phyloP scores from a whole-genome alignment of 2,113 vertebrate genomes.

The Gallinago media region DNA sequence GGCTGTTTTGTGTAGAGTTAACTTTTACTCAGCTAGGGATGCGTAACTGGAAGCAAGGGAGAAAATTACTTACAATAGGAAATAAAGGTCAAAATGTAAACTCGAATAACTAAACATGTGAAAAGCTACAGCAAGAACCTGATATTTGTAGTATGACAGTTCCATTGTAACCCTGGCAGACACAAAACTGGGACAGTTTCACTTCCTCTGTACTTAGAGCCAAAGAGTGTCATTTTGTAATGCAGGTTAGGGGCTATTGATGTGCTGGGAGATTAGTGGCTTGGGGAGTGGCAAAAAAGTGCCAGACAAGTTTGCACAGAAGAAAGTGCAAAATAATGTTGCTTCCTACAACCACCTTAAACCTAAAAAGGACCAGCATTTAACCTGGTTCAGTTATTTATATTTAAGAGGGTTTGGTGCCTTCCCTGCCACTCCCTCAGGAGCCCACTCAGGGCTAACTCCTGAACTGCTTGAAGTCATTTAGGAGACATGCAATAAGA shows the following conservation, averaged over 20 bases:
- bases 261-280: background rate
- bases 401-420: background rate
- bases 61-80: background rate
- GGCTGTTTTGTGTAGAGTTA: background rate
- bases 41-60: background rate
- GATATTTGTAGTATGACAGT: background rate
- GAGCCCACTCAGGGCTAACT: background rate
- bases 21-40: background rate
- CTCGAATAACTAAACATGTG: background rate
- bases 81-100: background rate
- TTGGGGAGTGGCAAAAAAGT: background rate
- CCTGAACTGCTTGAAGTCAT: background rate
- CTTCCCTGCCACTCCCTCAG: accelerated
- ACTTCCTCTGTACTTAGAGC: background rate
- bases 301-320: background rate
- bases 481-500: background rate
- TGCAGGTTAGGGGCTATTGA: background rate
- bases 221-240: background rate
- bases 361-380: background rate
- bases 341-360: background rate
- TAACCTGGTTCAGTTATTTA: background rate
- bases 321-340: background rate
- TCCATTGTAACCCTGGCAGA: background rate
- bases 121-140: background rate
- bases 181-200: background rate